Conservation (phyloP, 1,140 invertebrate genomes). For the Sipha flava region DNA sequence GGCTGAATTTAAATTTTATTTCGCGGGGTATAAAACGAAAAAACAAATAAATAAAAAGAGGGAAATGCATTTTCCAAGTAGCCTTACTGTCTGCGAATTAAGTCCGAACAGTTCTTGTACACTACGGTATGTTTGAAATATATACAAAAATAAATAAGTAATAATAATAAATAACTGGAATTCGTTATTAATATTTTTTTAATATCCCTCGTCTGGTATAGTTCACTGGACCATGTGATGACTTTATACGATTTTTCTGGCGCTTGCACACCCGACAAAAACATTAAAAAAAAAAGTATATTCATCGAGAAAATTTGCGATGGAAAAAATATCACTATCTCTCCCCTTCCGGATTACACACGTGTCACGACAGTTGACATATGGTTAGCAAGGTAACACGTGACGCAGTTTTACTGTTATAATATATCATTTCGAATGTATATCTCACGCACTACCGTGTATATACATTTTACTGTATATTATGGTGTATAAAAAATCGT, state of each 20-base stretch:
- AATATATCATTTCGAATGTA: conserved; percentile 3
- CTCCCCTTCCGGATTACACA: background rate
- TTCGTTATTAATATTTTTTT: conserved; percentile 26
- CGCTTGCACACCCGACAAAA: background rate
- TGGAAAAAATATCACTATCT: background rate
- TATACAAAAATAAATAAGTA: background rate
- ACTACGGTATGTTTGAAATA: background rate
- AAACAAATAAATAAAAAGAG: background rate
- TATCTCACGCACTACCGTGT: background rate
- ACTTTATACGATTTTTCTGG: conserved; percentile 6
- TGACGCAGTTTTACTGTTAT: conserved; percentile 12
- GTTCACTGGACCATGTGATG: conserved; percentile 21
- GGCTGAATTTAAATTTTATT: background rate
- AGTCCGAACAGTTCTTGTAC: background rate
- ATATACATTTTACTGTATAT: background rate
- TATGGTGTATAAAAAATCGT: background rate
- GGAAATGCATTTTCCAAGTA: background rate
- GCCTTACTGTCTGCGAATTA: background rate
- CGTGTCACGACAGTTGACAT: conserved; percentile 21
- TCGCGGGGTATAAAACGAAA: background rate
- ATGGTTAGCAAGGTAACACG: conserved; percentile 25
- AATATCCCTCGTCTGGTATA: conserved; percentile 26
- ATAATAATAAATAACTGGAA: background rate
- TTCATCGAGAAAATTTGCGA: conserved; percentile 8
- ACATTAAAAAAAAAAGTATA: background rate